Conservation (phyloP, 2,797 vertebrate species). For the Coregonus suidteri region DNA sequence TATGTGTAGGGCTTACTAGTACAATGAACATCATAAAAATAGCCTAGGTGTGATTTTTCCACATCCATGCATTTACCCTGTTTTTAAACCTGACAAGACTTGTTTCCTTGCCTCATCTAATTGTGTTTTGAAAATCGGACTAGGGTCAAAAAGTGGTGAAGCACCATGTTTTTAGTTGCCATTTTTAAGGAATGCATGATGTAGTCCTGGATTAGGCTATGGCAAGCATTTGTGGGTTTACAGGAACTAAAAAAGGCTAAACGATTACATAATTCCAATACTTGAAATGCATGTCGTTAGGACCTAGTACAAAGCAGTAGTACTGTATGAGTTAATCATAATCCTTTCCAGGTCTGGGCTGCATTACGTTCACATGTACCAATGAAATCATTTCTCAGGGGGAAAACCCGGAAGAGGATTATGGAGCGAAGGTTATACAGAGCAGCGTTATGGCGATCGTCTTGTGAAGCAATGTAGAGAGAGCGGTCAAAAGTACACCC, state of each 20-base stretch:
- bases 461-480: not conserved
- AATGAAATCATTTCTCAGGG: constrained; percentile 39
- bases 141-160: too few relatives aligned
- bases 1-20: not conserved
- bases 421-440: not conserved
- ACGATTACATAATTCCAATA: not conserved
- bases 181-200: not conserved
- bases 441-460: constrained; percentile 5
- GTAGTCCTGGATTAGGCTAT: not conserved
- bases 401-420: constrained; percentile 67
- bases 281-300: not conserved
- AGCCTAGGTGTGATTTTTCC: too few relatives aligned
- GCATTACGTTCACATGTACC: constrained; percentile 32
- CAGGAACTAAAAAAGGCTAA: not conserved
- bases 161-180: not conserved
- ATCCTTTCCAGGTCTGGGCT: not conserved
- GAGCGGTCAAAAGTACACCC: not conserved
- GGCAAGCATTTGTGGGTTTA: not conserved
- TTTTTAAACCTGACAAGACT: not conserved
- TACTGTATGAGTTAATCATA: not conserved
- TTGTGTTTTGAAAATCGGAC: not conserved
- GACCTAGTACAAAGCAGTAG: not conserved
- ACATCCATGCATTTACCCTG: not conserved
- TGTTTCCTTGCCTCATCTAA: not conserved
- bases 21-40: not conserved